Evolutionary conservation across 53 echinoderm and acorn worm genomes (phyloP).

Genomic region (Antedon mediterranea): DNA sequence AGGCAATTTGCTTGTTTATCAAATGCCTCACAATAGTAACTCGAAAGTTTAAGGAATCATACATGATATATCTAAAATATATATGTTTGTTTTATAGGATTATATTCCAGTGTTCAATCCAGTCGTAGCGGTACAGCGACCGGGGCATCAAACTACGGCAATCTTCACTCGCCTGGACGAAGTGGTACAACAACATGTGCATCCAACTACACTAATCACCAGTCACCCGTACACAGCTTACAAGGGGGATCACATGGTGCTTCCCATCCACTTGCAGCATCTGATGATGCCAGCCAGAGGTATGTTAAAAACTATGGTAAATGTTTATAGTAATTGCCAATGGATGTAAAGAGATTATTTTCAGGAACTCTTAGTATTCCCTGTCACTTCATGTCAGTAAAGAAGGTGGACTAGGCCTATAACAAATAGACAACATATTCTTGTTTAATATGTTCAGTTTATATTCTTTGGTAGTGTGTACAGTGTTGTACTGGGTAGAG

Average conservation of each 20-base stretch:
- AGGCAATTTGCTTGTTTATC: no score
- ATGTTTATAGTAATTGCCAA: neutral
- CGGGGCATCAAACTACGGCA: conserved; percentile 84
- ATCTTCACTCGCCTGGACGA: conserved; percentile 40
- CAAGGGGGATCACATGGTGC: conserved; percentile 74
- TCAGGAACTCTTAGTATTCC: neutral
- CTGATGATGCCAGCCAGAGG: conserved; percentile 66
- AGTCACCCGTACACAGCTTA: conserved; percentile 60
- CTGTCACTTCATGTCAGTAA: no score
- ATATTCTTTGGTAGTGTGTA: no score
- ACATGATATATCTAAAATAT: no score
- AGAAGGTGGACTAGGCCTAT: no score
- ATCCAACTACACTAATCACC: conserved; percentile 66
- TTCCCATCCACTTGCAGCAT: conserved; percentile 63
- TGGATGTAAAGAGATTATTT: neutral
- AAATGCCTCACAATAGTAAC: no score
- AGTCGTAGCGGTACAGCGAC: conserved; percentile 93
- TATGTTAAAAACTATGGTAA: neutral
- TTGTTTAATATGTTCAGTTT: no score
- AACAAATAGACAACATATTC: no score
- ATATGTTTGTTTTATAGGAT: conserved; percentile 35
- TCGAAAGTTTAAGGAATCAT: no score
- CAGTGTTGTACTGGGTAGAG: no score
- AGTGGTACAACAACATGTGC: conserved; percentile 85
- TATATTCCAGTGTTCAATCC: conserved; percentile 90